Evolutionary conservation across 2,797 vertebrate species (phyloP).

Genomic region (Melanogrammus aeglefinus): DNA sequence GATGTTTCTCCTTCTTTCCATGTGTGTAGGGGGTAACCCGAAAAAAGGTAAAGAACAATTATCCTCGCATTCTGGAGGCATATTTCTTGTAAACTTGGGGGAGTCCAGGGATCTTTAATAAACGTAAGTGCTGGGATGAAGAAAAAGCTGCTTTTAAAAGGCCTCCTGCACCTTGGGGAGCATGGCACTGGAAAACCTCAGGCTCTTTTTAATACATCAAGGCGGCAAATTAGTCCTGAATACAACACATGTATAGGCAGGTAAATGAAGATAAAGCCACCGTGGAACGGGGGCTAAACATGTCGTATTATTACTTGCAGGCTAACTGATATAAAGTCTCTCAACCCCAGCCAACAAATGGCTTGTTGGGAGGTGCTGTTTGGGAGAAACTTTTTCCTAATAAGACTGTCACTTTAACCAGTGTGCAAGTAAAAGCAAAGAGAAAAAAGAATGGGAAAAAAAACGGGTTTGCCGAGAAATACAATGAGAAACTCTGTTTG

Average conservation of each 20-base stretch:
- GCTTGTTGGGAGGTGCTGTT: slow-evolving; percentile 67
- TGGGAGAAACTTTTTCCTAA: slow-evolving; percentile 71
- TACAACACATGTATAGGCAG: slow-evolving; percentile 72
- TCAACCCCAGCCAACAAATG: slow-evolving; percentile 68
- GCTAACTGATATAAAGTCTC: slow-evolving; percentile 69
- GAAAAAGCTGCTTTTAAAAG: slow-evolving; percentile 75
- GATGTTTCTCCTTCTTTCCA: slow-evolving; percentile 30
- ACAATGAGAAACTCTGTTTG: not conserved
- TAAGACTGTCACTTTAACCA: slow-evolving; percentile 69
- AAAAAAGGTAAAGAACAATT: slow-evolving; percentile 64
- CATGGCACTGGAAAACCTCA: slow-evolving; percentile 62
- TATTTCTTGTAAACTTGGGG: slow-evolving; percentile 69
- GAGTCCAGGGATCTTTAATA: slow-evolving; percentile 72
- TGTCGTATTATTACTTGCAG: slow-evolving; percentile 71
- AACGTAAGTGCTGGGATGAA: slow-evolving; percentile 80
- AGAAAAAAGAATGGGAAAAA: not conserved
- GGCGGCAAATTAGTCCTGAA: slow-evolving; percentile 73
- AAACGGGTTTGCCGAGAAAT: not conserved
- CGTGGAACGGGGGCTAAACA: slow-evolving; percentile 55
- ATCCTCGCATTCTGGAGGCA: slow-evolving; percentile 67
- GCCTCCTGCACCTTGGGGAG: slow-evolving; percentile 61
- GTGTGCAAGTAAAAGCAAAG: slow-evolving; percentile 46
- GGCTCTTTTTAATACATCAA: slow-evolving; percentile 75
- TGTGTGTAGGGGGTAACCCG: slow-evolving; percentile 29
- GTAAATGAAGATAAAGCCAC: slow-evolving; percentile 80